These are phyloP conservation scores for Limnephilus auricula DNA, from an alignment of 2,888 invertebrate species.

Conservation along the genomic window DNA sequence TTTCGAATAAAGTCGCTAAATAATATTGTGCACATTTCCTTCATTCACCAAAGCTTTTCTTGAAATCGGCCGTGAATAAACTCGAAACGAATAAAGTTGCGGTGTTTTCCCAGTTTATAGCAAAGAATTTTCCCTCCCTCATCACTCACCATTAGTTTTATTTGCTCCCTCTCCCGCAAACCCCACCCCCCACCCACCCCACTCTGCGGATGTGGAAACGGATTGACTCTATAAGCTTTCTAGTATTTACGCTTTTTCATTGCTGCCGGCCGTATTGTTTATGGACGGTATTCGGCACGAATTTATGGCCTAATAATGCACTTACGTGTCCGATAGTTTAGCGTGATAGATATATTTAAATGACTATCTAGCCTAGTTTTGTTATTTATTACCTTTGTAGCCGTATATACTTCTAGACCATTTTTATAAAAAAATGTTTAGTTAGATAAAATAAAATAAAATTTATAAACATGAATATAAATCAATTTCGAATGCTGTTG, in stretches of 20 bases:
- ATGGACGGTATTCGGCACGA: conserved; percentile 2
- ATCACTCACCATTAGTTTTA: conserved; percentile 66
- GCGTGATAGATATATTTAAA: conserved; percentile 18
- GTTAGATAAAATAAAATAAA: too few species aligned
- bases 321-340: conserved; percentile 28
- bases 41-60: background rate
- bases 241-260: conserved; percentile 33
- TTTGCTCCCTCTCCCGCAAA: conserved; percentile 50
- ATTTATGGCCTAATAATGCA: conserved; percentile 35
- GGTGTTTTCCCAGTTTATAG: conserved; percentile 15
- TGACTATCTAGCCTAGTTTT: background rate
- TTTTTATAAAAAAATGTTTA: too few species aligned
- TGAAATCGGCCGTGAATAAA: conserved; percentile 17
- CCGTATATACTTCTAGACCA: too few species aligned
- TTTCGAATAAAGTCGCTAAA: background rate
- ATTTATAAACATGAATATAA: background rate
- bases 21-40: background rate
- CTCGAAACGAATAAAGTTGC: conserved; percentile 2
- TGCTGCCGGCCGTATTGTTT: conserved; percentile 32
- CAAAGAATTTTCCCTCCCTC: conserved; percentile 46
- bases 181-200: background rate
- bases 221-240: conserved; percentile 34
- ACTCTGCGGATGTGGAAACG: conserved; percentile 46
- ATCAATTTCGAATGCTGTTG: background rate
- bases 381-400: background rate